Evolutionary conservation across 2,797 vertebrate species (phyloP), one percentile per base, ranked within the genome.

Genomic region (Numenius phaeopus): DNA sequence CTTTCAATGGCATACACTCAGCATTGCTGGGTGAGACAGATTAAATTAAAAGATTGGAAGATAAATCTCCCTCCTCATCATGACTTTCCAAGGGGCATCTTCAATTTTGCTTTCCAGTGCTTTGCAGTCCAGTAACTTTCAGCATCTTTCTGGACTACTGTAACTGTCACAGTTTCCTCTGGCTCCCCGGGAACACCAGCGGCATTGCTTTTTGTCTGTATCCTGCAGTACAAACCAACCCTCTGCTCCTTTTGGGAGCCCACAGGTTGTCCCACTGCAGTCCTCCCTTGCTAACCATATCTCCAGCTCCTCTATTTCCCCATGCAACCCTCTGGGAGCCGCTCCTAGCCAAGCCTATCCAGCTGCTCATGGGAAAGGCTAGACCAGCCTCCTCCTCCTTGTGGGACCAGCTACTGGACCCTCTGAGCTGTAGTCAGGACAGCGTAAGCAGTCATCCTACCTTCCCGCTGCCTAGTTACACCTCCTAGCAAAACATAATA

Each of bases 271-370:
- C 5, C 26, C 32, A 14, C 26, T 66, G 39, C n/a, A 82, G 32
- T 18, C 34, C 18, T 30, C 3, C 10, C 23, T 22, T 57, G 10
- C 22, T 81, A 37, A 8, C 21, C 7, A 4, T 6, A 11, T 40
- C 24, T 32, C 22, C 26, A 52, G 17, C 17, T 66, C 29, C 26
- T 81, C 18, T 64, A 2, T 23, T 77, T n/a, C 15, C 46, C 13
- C 26, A 39, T 0, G 0, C 17, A 30, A 23, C 7, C 9, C 5
- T 47, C 65, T 40, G 21, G 44, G 32, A 75, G 30, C 12, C 65
- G 17, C n/a, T 57, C 2, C 58, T 11, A 27, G 23, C 14, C 23
- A 32, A 40, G 5, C 14, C 55, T 40, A 15, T 15, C 7, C 20
- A 46, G 20, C 39, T 77, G 19, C 44, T 81, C 18, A 14, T 10